These are phyloP conservation scores for Microhierax caerulescens DNA, from an alignment of 2,797 vertebrate genomes.

Conservation along the genomic window DNA sequence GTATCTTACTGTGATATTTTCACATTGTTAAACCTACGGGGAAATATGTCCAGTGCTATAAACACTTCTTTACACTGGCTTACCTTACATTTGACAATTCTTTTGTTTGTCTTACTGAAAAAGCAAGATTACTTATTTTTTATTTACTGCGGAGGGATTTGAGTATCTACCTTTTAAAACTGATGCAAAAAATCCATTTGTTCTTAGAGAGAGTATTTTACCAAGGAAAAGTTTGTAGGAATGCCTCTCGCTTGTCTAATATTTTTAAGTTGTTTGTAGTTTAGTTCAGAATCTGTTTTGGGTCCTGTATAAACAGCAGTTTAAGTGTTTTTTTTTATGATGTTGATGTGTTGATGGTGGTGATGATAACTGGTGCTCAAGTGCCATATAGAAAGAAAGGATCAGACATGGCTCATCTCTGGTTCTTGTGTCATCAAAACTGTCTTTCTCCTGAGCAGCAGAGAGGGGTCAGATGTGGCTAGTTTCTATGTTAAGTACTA, in stretches of 20 bases:
- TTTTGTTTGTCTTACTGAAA: neutral
- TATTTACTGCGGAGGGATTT: fast-evolving
- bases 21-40: neutral
- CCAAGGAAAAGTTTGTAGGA: neutral
- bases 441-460: neutral
- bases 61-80: neutral
- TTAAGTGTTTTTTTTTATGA: neutral
- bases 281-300: neutral
- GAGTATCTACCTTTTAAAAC: neutral
- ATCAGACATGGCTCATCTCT: fast-evolving
- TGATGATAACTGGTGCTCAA: neutral
- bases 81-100: neutral
- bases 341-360: neutral
- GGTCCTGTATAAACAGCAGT: neutral
- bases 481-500: neutral
- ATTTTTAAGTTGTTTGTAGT: neutral
- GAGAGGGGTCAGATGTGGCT: fast-evolving
- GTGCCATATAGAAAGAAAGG: neutral
- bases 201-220: neutral
- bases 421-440: neutral
- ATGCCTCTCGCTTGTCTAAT: neutral
- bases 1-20: neutral
- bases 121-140: neutral
- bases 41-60: neutral
- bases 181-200: neutral